Evolutionary conservation across 1,140 invertebrate species (phyloP).

Genomic region (Ips typographus): DNA sequence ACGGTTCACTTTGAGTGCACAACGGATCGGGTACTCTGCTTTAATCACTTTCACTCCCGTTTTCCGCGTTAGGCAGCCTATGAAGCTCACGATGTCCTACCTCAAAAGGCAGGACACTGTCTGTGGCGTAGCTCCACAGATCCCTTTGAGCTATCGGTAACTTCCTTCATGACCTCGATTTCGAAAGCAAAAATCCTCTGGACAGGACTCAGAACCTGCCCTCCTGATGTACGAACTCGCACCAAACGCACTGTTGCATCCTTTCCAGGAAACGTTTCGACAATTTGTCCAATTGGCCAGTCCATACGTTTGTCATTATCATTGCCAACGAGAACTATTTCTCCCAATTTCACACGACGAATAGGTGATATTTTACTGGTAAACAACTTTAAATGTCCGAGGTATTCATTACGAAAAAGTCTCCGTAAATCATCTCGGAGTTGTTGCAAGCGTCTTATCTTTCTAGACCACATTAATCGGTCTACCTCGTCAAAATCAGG

Average conservation of each 20-base stretch:
- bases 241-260: neutral
- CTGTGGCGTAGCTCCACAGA: neutral
- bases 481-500: too few species aligned
- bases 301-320: neutral
- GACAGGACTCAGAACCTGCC: neutral
- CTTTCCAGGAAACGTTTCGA: neutral
- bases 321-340: constrained; percentile 7
- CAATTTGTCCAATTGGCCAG: neutral
- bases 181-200: neutral
- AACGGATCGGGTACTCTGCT: neutral
- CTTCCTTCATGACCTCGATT: neutral
- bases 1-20: too few species aligned
- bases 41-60: constrained; percentile 1
- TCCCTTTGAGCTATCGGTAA: neutral
- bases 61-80: neutral
- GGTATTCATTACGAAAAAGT: too few species aligned
- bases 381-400: too few species aligned
- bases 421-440: too few species aligned
- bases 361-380: neutral
- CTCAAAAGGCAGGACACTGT: neutral
- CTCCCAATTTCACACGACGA: constrained; percentile 3
- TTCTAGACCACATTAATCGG: too few species aligned
- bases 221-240: neutral
- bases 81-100: too few species aligned
- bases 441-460: too few species aligned